Evolutionary conservation across 2,888 invertebrate genomes (phyloP), one percentile per base, ranked within the genome.

Genomic region (Acrocyrtus sp.): DNA sequence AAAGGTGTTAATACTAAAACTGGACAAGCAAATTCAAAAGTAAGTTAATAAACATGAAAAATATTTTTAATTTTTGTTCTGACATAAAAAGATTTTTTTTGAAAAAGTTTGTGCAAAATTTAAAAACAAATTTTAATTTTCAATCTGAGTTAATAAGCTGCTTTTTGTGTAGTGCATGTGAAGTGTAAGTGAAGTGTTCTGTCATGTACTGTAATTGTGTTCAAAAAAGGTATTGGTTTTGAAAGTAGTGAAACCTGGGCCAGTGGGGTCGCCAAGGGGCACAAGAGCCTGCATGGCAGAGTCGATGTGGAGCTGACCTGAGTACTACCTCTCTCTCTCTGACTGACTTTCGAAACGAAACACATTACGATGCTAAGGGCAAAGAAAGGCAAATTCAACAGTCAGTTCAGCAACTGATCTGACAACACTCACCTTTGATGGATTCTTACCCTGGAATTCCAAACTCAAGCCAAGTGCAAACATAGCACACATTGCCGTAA

Each of bases 361-460:
- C 69, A 69, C 69, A 74, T 77, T 80, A 80, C 70, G 78, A 79
- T 78, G 81, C 81, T 80, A 81, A 81, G 81, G 81, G 81, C 81
- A 81, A 80, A 81, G 80, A 81, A 81, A 81, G 78, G 81, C 81
- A 81, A 79, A 80, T 5, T 76, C 79, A 81, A 77, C 66, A 72
- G 79, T 79, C 81, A 81, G 79, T 75, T 81, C 77, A 79, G 74
- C 61, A 75, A 70, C 79, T 78, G 79, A 78, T 77, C 81, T 81
- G 81, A 79, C 79, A 78, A 77, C 72, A 79, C 81, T 81, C 81
- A 81, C 81, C 81, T 81, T 78, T 70, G 5, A 34, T 12, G 12
- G 5, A 8, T 34, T 34, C 12, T 34, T 54, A 70, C 77, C 75
- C 70, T 70, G 60, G 72, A 57, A 8, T 34, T 34, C 12, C 34